Evolutionary conservation across 2,888 invertebrate species (phyloP).

Genomic region (Leptarthrus brevirostris): DNA sequence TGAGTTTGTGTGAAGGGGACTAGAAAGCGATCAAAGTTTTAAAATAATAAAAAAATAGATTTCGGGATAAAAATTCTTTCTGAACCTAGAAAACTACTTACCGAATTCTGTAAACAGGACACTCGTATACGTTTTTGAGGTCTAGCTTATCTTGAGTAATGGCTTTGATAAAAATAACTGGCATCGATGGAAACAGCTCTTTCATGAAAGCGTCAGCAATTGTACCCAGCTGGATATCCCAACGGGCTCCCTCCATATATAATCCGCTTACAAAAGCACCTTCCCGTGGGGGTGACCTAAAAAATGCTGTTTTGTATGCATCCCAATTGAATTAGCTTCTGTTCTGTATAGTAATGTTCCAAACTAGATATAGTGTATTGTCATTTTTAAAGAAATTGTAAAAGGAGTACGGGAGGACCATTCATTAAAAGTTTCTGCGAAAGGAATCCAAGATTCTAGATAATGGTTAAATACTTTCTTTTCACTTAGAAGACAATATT

Average conservation of each 20-base stretch:
- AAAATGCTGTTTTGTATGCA: slow-evolving; percentile 28
- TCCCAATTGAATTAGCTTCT: too few relatives aligned
- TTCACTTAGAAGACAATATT: too few relatives aligned
- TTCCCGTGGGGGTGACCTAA: slow-evolving; percentile 84
- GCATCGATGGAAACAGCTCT: slow-evolving; percentile 90
- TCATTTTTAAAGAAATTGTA: too few relatives aligned
- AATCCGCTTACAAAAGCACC: slow-evolving; percentile 91
- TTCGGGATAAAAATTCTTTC: neutral
- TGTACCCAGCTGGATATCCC: slow-evolving; percentile 83
- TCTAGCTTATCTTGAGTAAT: slow-evolving; percentile 92
- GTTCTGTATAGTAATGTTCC: too few relatives aligned
- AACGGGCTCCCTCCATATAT: slow-evolving; percentile 94
- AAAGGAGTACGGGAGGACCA: too few relatives aligned
- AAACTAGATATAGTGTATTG: too few relatives aligned
- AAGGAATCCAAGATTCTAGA: too few relatives aligned
- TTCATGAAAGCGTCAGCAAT: slow-evolving; percentile 88
- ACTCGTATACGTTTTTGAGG: slow-evolving; percentile 86
- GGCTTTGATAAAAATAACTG: slow-evolving; percentile 88
- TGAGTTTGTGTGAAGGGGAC: slow-evolving; percentile 6
- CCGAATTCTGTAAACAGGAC: slow-evolving; percentile 93
- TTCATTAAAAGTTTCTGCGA: too few relatives aligned
- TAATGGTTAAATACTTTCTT: too few relatives aligned
- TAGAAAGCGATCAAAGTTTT: neutral
- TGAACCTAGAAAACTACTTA: slow-evolving; percentile 55
- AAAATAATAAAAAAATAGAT: slow-evolving; percentile 39